Percentiles rank a stretch among this genome's conserved stretches.
Evolutionary conservation across 2,888 invertebrate species (phyloP).

Genomic region (Fabriciana adippe): DNA sequence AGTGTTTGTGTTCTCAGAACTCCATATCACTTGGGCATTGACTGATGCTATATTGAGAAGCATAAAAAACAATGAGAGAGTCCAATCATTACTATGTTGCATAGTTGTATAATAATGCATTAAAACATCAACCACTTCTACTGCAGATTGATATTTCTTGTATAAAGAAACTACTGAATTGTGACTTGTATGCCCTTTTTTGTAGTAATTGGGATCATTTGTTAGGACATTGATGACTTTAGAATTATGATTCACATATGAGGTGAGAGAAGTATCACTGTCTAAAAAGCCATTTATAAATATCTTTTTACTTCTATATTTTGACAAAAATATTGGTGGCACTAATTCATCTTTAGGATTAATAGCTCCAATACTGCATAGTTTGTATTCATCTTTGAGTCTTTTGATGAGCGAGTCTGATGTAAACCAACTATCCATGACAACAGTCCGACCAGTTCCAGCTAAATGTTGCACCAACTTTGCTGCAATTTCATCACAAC

Average conservation of each 20-base stretch:
- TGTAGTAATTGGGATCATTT: slow-evolving; percentile 66
- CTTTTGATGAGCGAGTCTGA: slow-evolving; percentile 56
- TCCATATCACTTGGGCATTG: slow-evolving; percentile 74
- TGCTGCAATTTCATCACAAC: slow-evolving; percentile 59
- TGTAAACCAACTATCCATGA: slow-evolving; percentile 71
- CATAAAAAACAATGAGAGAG: slow-evolving; percentile 67
- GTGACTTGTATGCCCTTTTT: slow-evolving; percentile 54
- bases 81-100: slow-evolving; percentile 74
- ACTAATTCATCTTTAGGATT: slow-evolving; percentile 61
- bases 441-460: slow-evolving; percentile 59
- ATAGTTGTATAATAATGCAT: slow-evolving; percentile 75
- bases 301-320: slow-evolving; percentile 55
- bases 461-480: slow-evolving; percentile 67
- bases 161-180: slow-evolving; percentile 63
- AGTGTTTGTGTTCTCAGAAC: slow-evolving; percentile 50
- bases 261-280: slow-evolving; percentile 58
- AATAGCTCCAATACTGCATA: slow-evolving; percentile 63
- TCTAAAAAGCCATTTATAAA: slow-evolving; percentile 66
- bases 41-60: slow-evolving; percentile 70
- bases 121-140: slow-evolving; percentile 69
- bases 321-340: slow-evolving; percentile 64
- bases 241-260: slow-evolving; percentile 58
- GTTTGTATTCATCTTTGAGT: slow-evolving; percentile 56
- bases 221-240: slow-evolving; percentile 65
- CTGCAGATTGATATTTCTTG: slow-evolving; percentile 65